Conservation (phyloP, 2,797 vertebrate genomes). For the Helostoma temminkii region DNA sequence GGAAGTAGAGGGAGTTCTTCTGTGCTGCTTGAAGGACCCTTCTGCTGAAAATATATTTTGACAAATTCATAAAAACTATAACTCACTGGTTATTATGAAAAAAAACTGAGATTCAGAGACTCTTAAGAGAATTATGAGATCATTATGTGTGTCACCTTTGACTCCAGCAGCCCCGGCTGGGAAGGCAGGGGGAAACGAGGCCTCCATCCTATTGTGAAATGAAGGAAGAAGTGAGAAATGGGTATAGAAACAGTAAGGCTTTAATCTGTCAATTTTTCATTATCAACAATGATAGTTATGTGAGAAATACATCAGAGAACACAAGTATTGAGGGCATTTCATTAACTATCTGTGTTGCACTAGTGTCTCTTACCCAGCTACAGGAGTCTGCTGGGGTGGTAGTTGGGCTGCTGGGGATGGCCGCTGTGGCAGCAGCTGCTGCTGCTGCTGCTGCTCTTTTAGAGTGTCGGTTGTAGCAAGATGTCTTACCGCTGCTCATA, state of each 20-base stretch:
- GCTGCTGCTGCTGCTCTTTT: slow-evolving; percentile 76
- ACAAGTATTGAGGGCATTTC: background rate
- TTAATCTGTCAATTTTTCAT: too few species aligned
- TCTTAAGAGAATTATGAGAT: background rate
- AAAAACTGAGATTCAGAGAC: background rate
- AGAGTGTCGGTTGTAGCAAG: slow-evolving; percentile 84
- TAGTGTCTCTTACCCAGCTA: slow-evolving; percentile 82
- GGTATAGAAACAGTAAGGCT: too few species aligned
- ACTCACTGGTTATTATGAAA: background rate
- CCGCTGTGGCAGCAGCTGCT: slow-evolving; percentile 60
- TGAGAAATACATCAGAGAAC: background rate
- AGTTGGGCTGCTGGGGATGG: slow-evolving; percentile 60
- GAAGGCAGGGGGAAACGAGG: slow-evolving; percentile 77
- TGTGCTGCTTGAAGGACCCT: slow-evolving; percentile 92
- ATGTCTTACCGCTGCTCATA: slow-evolving; percentile 87
- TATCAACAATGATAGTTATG: background rate
- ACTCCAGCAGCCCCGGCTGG: slow-evolving; percentile 71
- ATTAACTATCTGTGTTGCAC: background rate
- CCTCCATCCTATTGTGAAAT: slow-evolving; percentile 76
- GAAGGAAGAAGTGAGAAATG: background rate
- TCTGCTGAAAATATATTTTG: slow-evolving; percentile 83
- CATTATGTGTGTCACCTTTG: slow-evolving; percentile 67
- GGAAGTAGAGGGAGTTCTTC: slow-evolving; percentile 95
- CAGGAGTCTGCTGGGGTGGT: slow-evolving; percentile 78
- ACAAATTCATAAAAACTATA: background rate